Evolutionary conservation across 2,797 vertebrate genomes (phyloP).

Genomic region (Melanotaenia boesemani): DNA sequence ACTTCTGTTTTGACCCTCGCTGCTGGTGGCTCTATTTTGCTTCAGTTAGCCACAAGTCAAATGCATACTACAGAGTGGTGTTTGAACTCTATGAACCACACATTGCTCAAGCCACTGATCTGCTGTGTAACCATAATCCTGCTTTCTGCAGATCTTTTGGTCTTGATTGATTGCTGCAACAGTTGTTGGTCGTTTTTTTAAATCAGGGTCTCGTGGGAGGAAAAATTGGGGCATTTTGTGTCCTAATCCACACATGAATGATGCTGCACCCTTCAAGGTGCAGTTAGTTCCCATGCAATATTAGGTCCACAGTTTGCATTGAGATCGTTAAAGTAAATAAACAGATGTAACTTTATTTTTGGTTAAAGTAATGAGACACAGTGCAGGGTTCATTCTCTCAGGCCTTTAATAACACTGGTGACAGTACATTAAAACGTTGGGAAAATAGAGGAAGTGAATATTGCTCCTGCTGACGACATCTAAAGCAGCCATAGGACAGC

Average conservation of each 20-base stretch:
- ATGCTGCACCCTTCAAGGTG: neutral
- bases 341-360: conserved; percentile 26
- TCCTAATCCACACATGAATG: neutral
- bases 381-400: conserved; percentile 45
- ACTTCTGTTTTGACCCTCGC: conserved; percentile 61
- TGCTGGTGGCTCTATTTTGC: conserved; percentile 17
- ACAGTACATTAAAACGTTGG: conserved; percentile 25
- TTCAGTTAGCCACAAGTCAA: conserved; percentile 8
- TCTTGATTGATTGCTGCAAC: conserved; percentile 56
- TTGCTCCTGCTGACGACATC: conserved; percentile 49
- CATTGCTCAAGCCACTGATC: neutral
- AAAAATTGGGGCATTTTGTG: neutral
- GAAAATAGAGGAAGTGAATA: conserved; percentile 24
- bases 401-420: conserved; percentile 16
- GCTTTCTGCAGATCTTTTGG: conserved; percentile 16
- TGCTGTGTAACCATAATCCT: neutral
- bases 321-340: conserved; percentile 40
- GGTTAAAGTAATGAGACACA: conserved; percentile 21
- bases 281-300: conserved; percentile 28
- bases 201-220: neutral
- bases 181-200: conserved; percentile 3
- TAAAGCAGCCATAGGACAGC: conserved; percentile 29
- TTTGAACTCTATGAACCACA: conserved; percentile 32
- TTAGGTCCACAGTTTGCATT: conserved; percentile 29
- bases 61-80: conserved; percentile 9